Percentiles rank a stretch among this genome's conserved stretches.
Evolutionary conservation across 1,140 invertebrate species (phyloP).

Genomic region (Nasonia vitripennis): DNA sequence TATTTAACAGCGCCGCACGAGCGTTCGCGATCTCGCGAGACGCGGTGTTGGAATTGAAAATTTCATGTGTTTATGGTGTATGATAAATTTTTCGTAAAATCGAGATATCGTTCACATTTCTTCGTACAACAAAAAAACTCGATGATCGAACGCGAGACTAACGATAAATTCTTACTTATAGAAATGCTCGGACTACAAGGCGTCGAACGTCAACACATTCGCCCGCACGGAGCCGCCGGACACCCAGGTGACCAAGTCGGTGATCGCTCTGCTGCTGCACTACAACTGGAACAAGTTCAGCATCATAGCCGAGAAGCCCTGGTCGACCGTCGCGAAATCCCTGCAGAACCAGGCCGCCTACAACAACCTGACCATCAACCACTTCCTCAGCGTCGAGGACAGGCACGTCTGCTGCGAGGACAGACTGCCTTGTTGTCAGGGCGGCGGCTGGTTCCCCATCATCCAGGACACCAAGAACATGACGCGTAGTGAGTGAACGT

Average conservation of each 20-base stretch:
- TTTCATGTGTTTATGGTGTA: too few species aligned
- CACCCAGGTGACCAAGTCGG: conserved; percentile 94
- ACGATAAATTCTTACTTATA: conserved; percentile 69
- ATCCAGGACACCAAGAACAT: conserved; percentile 92
- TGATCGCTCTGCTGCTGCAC: conserved; percentile 90
- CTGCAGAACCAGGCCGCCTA: conserved; percentile 82
- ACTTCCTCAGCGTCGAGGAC: conserved; percentile 81
- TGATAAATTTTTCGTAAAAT: too few species aligned
- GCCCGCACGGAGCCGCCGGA: conserved; percentile 95
- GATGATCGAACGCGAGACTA: too few species aligned
- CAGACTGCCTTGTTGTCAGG: conserved; percentile 83
- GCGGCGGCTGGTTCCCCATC: conserved; percentile 87
- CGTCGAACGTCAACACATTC: conserved; percentile 92
- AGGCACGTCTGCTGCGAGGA: conserved; percentile 85
- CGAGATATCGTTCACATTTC: too few species aligned
- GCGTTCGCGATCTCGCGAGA: too few species aligned
- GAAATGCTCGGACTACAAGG: conserved; percentile 95
- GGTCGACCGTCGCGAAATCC: conserved; percentile 85
- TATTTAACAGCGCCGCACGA: neutral
- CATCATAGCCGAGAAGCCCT: conserved; percentile 90
- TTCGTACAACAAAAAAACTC: too few species aligned
- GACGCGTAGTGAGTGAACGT: conserved; percentile 84
- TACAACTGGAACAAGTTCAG: conserved; percentile 96
- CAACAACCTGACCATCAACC: conserved; percentile 89
- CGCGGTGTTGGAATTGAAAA: too few species aligned